A percentile compares a stretch with the other conserved stretches of the same genome.
Conservation (phyloP, 2,888 invertebrate species). For the Eupithecia tripunctaria region DNA sequence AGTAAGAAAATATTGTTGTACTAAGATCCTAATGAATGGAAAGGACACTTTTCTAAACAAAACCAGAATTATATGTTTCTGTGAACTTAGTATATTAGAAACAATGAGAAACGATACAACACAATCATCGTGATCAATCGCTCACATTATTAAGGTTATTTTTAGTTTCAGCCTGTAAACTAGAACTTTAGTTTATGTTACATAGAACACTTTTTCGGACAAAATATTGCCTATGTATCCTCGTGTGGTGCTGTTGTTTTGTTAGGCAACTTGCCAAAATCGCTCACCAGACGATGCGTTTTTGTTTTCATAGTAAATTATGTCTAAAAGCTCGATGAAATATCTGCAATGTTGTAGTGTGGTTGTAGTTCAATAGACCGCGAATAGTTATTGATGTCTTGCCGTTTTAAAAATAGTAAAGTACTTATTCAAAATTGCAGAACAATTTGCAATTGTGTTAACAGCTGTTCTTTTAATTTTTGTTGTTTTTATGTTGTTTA, state of each 20-base stretch:
- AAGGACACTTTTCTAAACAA: constrained; percentile 12
- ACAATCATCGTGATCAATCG: neutral
- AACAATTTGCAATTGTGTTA: constrained; percentile 35
- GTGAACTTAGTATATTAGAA: neutral
- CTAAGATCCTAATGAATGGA: constrained; percentile 42
- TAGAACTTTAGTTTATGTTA: constrained; percentile 49
- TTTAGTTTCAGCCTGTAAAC: neutral
- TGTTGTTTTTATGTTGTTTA: constrained; percentile 8
- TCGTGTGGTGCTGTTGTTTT: constrained; percentile 37
- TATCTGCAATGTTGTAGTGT: constrained; percentile 37
- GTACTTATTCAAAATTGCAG: constrained; percentile 20
- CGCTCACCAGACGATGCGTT: constrained; percentile 52
- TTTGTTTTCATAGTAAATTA: constrained; percentile 51
- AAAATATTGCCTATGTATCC: constrained; percentile 45
- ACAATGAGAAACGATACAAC: too few relatives aligned
- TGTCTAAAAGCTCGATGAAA: constrained; percentile 42
- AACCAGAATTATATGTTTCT: neutral
- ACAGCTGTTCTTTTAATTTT: too few relatives aligned
- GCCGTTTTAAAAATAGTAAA: constrained; percentile 38
- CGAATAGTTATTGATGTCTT: constrained; percentile 50
- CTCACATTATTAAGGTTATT: neutral
- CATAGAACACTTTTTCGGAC: constrained; percentile 49
- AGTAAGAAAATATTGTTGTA: constrained; percentile 38
- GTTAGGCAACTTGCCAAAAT: constrained; percentile 58
- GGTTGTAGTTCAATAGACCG: constrained; percentile 41